phyloP scores from a whole-genome alignment of 2,113 vertebrate species.

The Perca schrenkii region DNA sequence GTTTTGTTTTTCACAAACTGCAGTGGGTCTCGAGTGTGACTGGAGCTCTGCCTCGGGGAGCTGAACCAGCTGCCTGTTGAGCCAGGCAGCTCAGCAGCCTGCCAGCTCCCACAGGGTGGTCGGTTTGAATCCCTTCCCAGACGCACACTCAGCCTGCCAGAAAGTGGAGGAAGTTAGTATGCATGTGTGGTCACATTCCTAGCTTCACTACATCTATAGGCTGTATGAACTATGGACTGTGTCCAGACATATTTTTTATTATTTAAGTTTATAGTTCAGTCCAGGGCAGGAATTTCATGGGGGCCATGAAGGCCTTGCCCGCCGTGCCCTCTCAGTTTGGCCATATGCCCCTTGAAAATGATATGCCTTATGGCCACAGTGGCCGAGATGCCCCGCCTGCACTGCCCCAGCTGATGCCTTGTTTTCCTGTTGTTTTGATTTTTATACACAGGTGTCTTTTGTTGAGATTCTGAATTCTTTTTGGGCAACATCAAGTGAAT shows the following conservation, averaged over 20 bases:
- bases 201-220: neutral
- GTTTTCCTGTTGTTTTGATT: no score
- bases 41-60: conserved; percentile 30
- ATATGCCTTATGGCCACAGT: no score
- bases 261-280: neutral
- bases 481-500: no score
- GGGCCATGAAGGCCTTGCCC: no score
- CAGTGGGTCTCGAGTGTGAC: neutral
- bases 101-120: conserved; percentile 59
- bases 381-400: no score
- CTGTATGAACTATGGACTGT: no score
- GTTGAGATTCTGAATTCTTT: no score
- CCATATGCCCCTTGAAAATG: no score
- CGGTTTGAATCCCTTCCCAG: conserved; percentile 60
- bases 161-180: neutral
- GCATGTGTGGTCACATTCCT: conserved; percentile 13
- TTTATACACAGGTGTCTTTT: no score
- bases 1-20: neutral
- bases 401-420: no score
- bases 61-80: conserved; percentile 38
- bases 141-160: conserved; percentile 9
- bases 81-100: conserved; percentile 45
- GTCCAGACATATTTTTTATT: neutral
- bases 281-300: no score
- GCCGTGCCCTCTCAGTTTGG: no score